Conservation (phyloP, 2,888 invertebrate species). For the Tricholauxania praeusta region DNA sequence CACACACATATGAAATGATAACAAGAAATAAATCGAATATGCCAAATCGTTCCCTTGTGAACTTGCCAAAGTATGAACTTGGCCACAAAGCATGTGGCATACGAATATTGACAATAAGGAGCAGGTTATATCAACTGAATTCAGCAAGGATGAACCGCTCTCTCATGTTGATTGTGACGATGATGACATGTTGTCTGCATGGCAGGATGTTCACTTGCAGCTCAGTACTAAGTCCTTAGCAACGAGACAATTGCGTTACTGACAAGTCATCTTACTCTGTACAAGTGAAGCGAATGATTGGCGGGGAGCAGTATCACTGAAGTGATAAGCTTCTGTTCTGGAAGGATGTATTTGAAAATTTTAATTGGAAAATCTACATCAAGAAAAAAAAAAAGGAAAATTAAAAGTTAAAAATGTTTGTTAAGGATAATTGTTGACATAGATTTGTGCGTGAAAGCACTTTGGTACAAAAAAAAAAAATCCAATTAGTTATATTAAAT, state of each 20-base stretch:
- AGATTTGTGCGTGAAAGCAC: no score
- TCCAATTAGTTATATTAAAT: no score
- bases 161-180: constrained; percentile 31
- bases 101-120: not conserved
- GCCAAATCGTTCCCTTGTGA: constrained; percentile 40
- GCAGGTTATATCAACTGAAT: not conserved
- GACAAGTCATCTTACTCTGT: not conserved
- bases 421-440: no score
- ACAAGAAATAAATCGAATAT: constrained; percentile 49
- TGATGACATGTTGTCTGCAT: constrained; percentile 44
- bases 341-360: constrained; percentile 13
- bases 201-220: constrained; percentile 39
- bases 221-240: constrained; percentile 47
- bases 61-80: constrained; percentile 15
- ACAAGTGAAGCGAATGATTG: no score
- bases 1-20: constrained; percentile 10
- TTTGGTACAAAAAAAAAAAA: no score
- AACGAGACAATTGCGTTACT: constrained; percentile 46
- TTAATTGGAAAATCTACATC: constrained; percentile 20
- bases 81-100: constrained; percentile 5
- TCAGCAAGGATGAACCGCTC: not conserved
- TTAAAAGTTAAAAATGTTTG: not conserved
- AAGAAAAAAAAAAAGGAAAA: not conserved
- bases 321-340: not conserved
- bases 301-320: not conserved